Base-by-base conservation (phyloP, 2,888 invertebrate genomes). In the Helicoverpa assulta region DNA sequence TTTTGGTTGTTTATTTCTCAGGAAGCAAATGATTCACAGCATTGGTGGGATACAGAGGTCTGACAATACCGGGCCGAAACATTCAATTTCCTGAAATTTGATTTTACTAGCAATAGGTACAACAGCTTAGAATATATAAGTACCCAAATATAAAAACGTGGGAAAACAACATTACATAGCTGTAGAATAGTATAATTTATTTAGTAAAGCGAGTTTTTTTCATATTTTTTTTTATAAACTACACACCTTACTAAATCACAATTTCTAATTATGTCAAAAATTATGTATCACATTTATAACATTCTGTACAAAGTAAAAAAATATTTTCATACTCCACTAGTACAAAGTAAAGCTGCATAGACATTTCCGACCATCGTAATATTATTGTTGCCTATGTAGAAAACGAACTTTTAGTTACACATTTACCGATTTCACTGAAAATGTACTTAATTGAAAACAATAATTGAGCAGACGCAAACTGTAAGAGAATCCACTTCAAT, bases 11-110 rank as follows among this genome's bases (percentile, higher is more conserved):
- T 95, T 95, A 95, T 94, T 95, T 93, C 85, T 94, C 95, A 95
- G 94, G 95, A 95, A 95, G 95, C 95, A 94, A 95, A 95, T 93
- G 95, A 93, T 95, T 95, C 95, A 95, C 95, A 95, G 95, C 95
- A 94, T 94, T 94, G 95, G 95, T 95, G 95, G 95, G 95, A 92
- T 94, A 95, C 93, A 95, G 81, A 91, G 92, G 91, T 93, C 90
- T 92, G 92, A 93, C 91, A 93, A 94, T 90, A 93, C 92, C 92
- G 93, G 93, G 94, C 92, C 93, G 92, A 94, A 93, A 94, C 91
- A 92, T 91, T 90, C 68, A 83, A 85, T 87, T 90, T 91, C 94
- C 94, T 93, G 92, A 90, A 89, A 87, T 85, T 89, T 87, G 86
- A 85, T 88, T 87, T 89, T 86, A 92, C 90, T 92, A 93, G 90